These are phyloP conservation scores for Heliothis virescens DNA, from an alignment of 1,140 invertebrate genomes.

Conservation along the genomic window DNA sequence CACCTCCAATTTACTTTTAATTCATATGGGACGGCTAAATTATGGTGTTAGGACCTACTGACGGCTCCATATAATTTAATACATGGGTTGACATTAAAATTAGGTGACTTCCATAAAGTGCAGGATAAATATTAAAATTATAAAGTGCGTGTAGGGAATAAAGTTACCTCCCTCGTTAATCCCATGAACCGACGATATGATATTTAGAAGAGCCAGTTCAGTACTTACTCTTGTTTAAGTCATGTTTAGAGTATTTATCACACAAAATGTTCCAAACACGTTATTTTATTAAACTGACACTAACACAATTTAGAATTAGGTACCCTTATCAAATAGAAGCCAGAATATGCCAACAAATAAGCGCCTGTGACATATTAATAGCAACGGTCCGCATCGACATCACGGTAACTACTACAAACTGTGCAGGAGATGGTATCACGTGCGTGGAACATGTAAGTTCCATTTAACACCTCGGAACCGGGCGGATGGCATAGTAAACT, in stretches of 20 bases:
- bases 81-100: constrained; percentile 26
- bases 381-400: constrained; percentile 34
- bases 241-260: too few species aligned
- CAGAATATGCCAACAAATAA: constrained; percentile 11
- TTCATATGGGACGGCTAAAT: constrained; percentile 45
- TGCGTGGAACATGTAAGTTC: constrained; percentile 65
- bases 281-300: too few species aligned
- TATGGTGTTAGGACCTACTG: constrained; percentile 37
- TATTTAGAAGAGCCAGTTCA: too few species aligned
- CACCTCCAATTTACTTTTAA: constrained; percentile 47
- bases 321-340: not conserved
- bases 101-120: constrained; percentile 1
- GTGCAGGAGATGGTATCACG: constrained; percentile 52
- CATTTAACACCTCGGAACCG: constrained; percentile 70
- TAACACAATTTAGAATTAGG: too few species aligned
- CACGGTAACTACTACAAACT: constrained; percentile 46
- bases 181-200: not conserved
- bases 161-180: not conserved
- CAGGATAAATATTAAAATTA: constrained; percentile 17
- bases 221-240: too few species aligned
- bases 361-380: constrained; percentile 43
- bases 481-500: constrained; percentile 63
- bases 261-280: too few species aligned
- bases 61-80: constrained; percentile 19
- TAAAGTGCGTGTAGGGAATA: not conserved